Evolutionary conservation across 2,888 invertebrate species (phyloP), one percentile per base, ranked within the genome.

Genomic region (Andrena camellia): DNA sequence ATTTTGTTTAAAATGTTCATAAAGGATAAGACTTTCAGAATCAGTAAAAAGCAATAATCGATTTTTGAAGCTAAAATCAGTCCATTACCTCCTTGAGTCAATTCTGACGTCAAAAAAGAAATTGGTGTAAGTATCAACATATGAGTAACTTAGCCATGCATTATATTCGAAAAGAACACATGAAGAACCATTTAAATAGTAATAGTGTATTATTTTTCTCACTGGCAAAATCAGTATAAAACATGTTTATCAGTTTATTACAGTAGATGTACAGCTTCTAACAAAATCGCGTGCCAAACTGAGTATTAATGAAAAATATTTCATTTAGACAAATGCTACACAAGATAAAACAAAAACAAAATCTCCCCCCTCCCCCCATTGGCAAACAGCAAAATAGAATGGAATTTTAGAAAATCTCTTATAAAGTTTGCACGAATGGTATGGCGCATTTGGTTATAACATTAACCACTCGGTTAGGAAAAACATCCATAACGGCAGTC

Each of bases 401-500:
- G 50, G 23, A 23, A 33, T 20, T 0, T 5, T 26, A 17, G 35
- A 35, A n/a, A 35, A 54, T 48, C 4, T 64, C 6, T n/a, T 26
- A 33, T 67, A 23, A 59, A 59, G 0, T 29, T 13, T 29, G 17
- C 13, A 59, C 59, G 29, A 57, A 57, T 23, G 26, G 26, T 26
- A 17, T 23, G 13, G 3, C n/a, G 23, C 17, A 48, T 48, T 35
- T 50, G 29, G 10, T 76, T 54, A 50, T 29, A 54, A 29, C 33
- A 29, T 62, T 17, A 62, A 70, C 69, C 69, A 69, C 52, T 70
- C 20, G n/a, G 70, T 60, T 62, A 52, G 52, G 60, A 76, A 33
- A 62, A 33, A 31, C 20, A 50, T 60, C 7, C 31, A 5, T 42
- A 42, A 42, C 42, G 42, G 5, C 42, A 42, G 17, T 17, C 42